These are phyloP conservation scores for Sipha flava DNA, from an alignment of 1,140 invertebrate species.

Conservation along the genomic window DNA sequence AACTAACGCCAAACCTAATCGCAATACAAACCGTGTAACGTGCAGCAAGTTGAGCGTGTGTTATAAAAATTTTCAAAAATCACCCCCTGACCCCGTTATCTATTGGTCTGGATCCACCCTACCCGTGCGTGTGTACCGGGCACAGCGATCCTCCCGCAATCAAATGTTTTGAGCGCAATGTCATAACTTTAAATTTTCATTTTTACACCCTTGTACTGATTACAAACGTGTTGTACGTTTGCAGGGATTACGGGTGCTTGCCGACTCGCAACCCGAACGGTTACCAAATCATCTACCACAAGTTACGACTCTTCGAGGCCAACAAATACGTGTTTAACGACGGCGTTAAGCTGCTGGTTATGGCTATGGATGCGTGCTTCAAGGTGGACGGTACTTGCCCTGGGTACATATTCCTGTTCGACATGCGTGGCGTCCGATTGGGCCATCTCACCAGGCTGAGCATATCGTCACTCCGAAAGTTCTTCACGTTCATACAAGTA, in stretches of 20 bases:
- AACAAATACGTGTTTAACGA: constrained; percentile 59
- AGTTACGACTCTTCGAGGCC: constrained; percentile 52
- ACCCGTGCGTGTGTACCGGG: no score
- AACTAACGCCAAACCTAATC: no score
- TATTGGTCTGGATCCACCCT: no score
- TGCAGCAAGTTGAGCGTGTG: no score
- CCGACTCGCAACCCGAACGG: constrained; percentile 47
- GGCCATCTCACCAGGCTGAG: constrained; percentile 55
- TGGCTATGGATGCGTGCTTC: constrained; percentile 37
- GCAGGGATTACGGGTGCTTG: constrained; percentile 35
- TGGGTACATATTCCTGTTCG: constrained; percentile 53
- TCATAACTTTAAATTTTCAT: no score
- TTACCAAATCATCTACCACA: constrained; percentile 54
- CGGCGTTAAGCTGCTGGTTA: constrained; percentile 50
- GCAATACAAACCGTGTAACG: no score
- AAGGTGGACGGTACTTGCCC: constrained; percentile 36
- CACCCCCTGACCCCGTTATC: no score
- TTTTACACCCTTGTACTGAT: no score
- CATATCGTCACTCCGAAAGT: constrained; percentile 50
- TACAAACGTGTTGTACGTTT: no score
- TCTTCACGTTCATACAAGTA: constrained; percentile 58
- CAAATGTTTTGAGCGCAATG: no score
- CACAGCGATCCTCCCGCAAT: no score
- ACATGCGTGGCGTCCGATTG: constrained; percentile 55
- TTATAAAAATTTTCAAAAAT: no score